A percentile compares a stretch with the other conserved stretches of the same genome.
Conservation (phyloP, 2,888 invertebrate species). For the Thereva nobilitata region DNA sequence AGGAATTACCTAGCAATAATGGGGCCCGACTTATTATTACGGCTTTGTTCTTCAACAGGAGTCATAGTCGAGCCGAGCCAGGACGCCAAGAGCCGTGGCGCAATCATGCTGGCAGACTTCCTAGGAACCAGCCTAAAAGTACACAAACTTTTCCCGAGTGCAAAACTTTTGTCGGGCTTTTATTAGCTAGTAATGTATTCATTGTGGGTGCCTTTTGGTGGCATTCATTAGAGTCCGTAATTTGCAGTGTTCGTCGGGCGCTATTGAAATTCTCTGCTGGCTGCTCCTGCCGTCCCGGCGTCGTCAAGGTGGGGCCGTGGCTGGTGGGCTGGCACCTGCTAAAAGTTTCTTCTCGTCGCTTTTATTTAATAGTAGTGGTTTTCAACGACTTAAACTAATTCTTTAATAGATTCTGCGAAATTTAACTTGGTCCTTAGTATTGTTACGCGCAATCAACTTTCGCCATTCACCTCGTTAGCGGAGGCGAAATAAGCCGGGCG, state of each 20-base stretch:
- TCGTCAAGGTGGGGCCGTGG: no score
- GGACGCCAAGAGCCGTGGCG: no score
- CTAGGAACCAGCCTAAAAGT: constrained; percentile 9
- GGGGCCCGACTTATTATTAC: constrained; percentile 17
- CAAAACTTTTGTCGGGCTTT: constrained; percentile 32
- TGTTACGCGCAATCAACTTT: no score
- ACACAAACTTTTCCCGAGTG: constrained; percentile 29
- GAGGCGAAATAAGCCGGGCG: no score
- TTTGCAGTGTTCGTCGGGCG: constrained; percentile 16
- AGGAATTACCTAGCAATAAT: constrained; percentile 26
- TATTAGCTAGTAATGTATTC: constrained; percentile 38
- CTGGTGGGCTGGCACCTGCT: no score
- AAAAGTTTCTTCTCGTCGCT: no score
- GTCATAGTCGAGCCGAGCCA: no score
- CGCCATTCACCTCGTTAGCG: no score
- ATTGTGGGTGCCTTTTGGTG: constrained; percentile 39
- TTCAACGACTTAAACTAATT: no score
- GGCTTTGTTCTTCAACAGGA: neutral
- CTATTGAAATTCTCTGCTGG: constrained; percentile 7
- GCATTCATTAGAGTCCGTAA: constrained; percentile 41
- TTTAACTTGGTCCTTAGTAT: no score
- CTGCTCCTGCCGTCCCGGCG: neutral
- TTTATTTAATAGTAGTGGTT: no score
- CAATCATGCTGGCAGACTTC: neutral
- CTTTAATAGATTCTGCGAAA: no score